Evolutionary conservation across 2,113 vertebrate species (phyloP), one percentile per base, ranked within the genome.

Genomic region (Protomyctophum bolini): DNA sequence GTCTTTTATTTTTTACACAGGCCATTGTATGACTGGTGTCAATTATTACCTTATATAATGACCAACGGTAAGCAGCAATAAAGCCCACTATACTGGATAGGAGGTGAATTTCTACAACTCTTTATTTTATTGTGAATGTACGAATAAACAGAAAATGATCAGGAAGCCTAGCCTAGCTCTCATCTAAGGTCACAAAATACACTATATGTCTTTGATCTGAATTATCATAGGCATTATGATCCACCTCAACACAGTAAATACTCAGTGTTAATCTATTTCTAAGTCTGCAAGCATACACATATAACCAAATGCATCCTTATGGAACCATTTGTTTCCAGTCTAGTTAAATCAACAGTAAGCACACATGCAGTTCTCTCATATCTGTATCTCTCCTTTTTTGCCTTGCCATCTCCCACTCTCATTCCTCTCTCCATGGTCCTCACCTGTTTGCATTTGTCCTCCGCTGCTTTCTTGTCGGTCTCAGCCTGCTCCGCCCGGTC

Each of bases 391-490:
- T 10, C 50, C 8, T 11, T 54, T 50, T 49, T 41, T 3, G 33
- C 33, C 5, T 41, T 41, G 33, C 21, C 51, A 8, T 55, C 58
- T 41, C 46, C 51, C 46, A 54, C 49, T 59, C 15, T 51, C 54
- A 11, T 10, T 14, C 10, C 46, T n/a, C 52, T 41, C 0, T 59
- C 48, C 33, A 21, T 8, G 14, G 5, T n/a, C 45, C 88, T 75
- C 91, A 97, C 97, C 95, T 98, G 96, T 59, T 96, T 96, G 90
- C 94, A 95, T 91, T 95, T 96, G 80, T 98, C 97, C 90, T 99
- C 96, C 0, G 96, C 96, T 2, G 94, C 96, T 72, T 98, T 98
- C 90, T 95, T 98, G 72, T 97, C 97, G 0, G 96, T 95, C 89
- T 99, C 98, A 0, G 97, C 98, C 87, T 97, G 97, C 87, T 98